Conservation (phyloP, 2,888 invertebrate genomes). For the Athetis lepigone region DNA sequence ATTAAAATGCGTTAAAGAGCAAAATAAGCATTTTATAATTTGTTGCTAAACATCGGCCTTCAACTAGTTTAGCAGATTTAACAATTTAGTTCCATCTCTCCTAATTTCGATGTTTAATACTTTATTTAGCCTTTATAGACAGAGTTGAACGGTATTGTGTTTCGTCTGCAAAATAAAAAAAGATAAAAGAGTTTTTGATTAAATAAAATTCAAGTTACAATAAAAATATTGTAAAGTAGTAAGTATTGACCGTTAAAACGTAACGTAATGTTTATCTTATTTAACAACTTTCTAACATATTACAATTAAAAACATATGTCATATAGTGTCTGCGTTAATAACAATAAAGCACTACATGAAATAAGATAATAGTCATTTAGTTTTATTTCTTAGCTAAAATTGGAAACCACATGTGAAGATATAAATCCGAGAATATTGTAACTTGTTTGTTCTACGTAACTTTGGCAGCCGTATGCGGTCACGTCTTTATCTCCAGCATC, state of each 20-base stretch:
- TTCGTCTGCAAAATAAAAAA: background rate
- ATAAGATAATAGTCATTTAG: slow-evolving; percentile 28
- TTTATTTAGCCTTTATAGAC: slow-evolving; percentile 52
- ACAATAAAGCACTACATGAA: slow-evolving; percentile 32
- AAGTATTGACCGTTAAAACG: slow-evolving; percentile 11
- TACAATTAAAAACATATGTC: slow-evolving; percentile 28
- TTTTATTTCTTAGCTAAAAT: slow-evolving; percentile 32
- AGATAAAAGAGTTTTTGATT: background rate
- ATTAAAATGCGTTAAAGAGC: slow-evolving; percentile 64
- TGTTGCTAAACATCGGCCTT: slow-evolving; percentile 62
- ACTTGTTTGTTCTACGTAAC: slow-evolving; percentile 54
- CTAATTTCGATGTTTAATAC: slow-evolving; percentile 13
- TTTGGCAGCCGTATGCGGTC: slow-evolving; percentile 64
- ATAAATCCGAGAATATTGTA: slow-evolving; percentile 23
- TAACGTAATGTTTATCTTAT: slow-evolving; percentile 37
- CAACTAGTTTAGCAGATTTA: slow-evolving; percentile 46
- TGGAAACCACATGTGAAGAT: slow-evolving; percentile 24
- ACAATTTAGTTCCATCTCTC: slow-evolving; percentile 40
- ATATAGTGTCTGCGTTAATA: slow-evolving; percentile 39
- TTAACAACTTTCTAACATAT: slow-evolving; percentile 57
- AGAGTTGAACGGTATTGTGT: slow-evolving; percentile 23
- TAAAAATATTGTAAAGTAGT: background rate
- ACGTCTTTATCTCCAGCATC: slow-evolving; percentile 64
- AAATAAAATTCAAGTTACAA: background rate
- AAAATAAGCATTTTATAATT: slow-evolving; percentile 62